Conservation (phyloP, 2,797 vertebrate genomes). For the Taeniopygia guttata region DNA sequence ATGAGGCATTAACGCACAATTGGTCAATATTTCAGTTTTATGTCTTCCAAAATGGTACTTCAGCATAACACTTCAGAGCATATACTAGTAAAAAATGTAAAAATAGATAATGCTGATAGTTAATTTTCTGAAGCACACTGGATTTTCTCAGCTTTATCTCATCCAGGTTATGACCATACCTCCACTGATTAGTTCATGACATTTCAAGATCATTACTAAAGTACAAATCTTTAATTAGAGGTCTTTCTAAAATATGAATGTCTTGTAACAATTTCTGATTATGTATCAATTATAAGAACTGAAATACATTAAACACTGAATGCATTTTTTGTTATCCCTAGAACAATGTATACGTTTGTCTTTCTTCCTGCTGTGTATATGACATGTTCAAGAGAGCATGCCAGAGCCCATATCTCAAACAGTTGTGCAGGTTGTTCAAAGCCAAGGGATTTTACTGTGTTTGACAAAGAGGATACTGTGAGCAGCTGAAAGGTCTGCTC, state of each 20-base stretch:
- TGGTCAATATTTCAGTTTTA: background rate
- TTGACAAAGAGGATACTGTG: background rate
- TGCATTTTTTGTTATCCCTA: background rate
- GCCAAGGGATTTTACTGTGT: background rate
- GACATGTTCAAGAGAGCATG: background rate
- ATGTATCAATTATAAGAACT: background rate
- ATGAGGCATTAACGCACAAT: background rate
- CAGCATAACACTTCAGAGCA: background rate
- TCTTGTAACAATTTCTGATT: background rate
- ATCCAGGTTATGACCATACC: background rate
- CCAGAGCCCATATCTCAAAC: background rate
- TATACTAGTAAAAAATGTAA: background rate
- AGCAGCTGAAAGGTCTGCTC: background rate
- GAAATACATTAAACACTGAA: background rate
- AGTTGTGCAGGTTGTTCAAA: background rate
- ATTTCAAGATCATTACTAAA: background rate
- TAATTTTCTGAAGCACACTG: background rate
- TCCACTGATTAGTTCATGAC: background rate
- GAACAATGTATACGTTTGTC: background rate
- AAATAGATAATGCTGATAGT: background rate
- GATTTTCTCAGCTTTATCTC: background rate
- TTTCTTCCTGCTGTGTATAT: background rate
- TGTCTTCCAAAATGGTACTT: background rate
- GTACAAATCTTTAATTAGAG: background rate
- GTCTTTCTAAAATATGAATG: background rate